These are phyloP conservation scores for Eriocheir sinensis DNA, from an alignment of 1,140 invertebrate species.

Conservation along the genomic window DNA sequence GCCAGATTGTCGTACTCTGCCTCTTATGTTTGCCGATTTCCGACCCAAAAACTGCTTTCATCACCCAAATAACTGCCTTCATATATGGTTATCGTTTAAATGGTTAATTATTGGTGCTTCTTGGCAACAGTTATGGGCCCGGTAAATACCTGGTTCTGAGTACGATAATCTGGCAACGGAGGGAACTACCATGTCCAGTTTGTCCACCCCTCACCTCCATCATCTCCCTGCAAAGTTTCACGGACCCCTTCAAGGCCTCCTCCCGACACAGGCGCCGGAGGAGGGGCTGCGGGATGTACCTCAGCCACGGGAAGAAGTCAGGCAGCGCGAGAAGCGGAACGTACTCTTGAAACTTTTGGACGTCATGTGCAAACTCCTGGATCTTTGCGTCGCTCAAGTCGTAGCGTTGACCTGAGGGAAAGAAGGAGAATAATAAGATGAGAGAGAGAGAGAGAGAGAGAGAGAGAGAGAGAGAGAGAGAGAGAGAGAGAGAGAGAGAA, in stretches of 20 bases:
- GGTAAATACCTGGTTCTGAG: background rate
- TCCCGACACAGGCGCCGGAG: background rate
- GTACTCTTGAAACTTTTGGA: constrained; percentile 55
- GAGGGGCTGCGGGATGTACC: constrained; percentile 18
- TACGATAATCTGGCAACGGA: background rate
- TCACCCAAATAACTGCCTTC: too few relatives aligned
- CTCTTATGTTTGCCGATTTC: too few relatives aligned
- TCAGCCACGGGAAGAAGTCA: constrained; percentile 62
- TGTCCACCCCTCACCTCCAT: background rate
- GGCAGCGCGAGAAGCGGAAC: constrained; percentile 28
- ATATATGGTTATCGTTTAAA: too few relatives aligned
- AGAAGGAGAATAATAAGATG: background rate
- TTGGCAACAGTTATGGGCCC: too few relatives aligned
- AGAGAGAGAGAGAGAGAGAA: constrained; percentile 32
- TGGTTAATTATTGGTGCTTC: too few relatives aligned
- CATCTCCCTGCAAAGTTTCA: background rate
- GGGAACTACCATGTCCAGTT: background rate
- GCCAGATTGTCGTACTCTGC: too few relatives aligned
- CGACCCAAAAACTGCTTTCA: too few relatives aligned
- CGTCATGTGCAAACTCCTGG: background rate
- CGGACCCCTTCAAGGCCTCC: background rate
- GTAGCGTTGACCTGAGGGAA: constrained; percentile 59
- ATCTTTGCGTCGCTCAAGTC: constrained; percentile 63
- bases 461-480: constrained; percentile 55
- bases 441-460: constrained; percentile 45